Percentiles rank a stretch among this genome's conserved stretches.
Conservation (phyloP, 2,113 vertebrate species). For the Andinoacara biseriatus region DNA sequence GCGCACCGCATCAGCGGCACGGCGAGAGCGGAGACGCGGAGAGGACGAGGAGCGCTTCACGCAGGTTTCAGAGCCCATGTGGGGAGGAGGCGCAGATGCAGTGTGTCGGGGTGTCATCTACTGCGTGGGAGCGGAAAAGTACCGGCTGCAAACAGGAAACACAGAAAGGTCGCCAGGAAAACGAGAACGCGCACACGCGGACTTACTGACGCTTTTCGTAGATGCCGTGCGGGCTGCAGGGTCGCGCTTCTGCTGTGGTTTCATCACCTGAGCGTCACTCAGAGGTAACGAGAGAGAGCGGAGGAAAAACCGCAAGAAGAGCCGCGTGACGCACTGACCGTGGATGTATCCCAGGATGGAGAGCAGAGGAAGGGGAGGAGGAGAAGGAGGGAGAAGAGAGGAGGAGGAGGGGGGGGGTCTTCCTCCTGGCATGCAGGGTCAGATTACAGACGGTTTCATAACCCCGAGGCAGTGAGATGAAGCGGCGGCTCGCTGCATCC, state of each 20-base stretch:
- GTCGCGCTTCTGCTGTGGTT: not conserved
- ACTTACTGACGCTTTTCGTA: not conserved
- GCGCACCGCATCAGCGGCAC: slow-evolving; percentile 56
- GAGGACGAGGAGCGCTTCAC: slow-evolving; percentile 4
- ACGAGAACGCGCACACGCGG: not conserved
- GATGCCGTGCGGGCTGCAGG: not conserved
- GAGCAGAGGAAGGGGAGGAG: not conserved
- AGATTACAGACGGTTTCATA: slow-evolving; percentile 27
- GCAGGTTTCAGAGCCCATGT: slow-evolving; percentile 8
- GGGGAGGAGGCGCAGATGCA: not conserved
- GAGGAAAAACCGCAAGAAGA: slow-evolving; percentile 9
- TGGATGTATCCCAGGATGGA: slow-evolving; percentile 13
- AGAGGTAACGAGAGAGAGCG: not conserved
- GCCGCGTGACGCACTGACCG: slow-evolving; percentile 37
- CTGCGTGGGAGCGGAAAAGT: slow-evolving; percentile 3
- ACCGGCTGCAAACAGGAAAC: slow-evolving; percentile 11
- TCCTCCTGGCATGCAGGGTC: slow-evolving; percentile 8
- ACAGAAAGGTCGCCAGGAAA: slow-evolving; percentile 10
- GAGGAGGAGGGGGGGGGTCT: not conserved
- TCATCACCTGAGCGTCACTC: not conserved
- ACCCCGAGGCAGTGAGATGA: not conserved
- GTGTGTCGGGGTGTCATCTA: not conserved
- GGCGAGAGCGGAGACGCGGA: slow-evolving; percentile 7
- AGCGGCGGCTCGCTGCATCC: not conserved
- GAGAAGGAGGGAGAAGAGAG: no score